Base-by-base conservation (phyloP, 2,888 invertebrate species). In the Platynereis dumerilii region DNA sequence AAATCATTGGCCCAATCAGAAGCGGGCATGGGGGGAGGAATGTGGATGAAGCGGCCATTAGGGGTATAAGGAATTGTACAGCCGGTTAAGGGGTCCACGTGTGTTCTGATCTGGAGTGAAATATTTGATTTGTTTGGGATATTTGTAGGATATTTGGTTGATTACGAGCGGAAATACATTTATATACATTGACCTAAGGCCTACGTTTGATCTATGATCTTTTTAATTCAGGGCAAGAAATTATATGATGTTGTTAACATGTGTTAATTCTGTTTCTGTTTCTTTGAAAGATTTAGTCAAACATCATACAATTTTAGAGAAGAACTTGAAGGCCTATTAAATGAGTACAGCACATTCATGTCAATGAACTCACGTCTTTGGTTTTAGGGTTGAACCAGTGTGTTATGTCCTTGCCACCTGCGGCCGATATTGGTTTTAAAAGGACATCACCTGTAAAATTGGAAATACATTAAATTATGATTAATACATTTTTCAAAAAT, bases 361-460 rank as follows among this genome's bases (percentile, higher is more conserved):
- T 34, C 12, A 12, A 12, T 34, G 12, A 7, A 74, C 79, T 77
- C 69, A 85, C 84, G 72, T 85, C 83, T 75, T 81, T 80, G 58
- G 81, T 82, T 69, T 83, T 82, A 0, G 80, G 86, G 70, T 91
- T 88, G 80, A 94, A 93, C 90, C 92, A 92, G 78, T 91, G 89
- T 74, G 91, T 91, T 17, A 94, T 87, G 81, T 94, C 93, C 80
- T 92, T 93, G 20, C 94, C 94, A 10, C 92, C 93, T 79, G 88
- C 88, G 0, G 90, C 90, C 1, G 92, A 73, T 54, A 94, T 85
- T 5, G 91, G 90, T 81, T 88, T 84, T 57, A 84, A 69, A 17
- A 84, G 66, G 27, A 83, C 78, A 76, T 83, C 81, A 56, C 84
- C 84, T 84, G 69, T 2, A 72, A 71, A 62, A 26, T 34, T 20